Evolutionary conservation across 2,113 vertebrate genomes (phyloP), one percentile per base, ranked within the genome.

Genomic region (Cebidichthys violaceus): DNA sequence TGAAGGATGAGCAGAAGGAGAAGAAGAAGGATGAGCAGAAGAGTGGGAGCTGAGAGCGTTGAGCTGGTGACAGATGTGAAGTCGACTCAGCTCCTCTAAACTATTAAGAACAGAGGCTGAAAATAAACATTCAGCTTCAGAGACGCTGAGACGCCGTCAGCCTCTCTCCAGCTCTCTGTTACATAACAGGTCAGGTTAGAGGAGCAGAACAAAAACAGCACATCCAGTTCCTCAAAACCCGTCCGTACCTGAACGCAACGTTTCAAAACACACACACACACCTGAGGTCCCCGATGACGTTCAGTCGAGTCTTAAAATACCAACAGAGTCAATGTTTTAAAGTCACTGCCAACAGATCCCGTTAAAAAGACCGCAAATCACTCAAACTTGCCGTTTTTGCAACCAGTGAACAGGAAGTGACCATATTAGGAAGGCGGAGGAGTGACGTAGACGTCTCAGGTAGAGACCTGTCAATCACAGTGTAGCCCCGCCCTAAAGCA

Each of bases 61-160:
- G 33, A 33, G 33, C 33, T 3, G 1, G 41, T 47, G 79, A 80
- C 91, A 86, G 90, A 88, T 83, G 92, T 79, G 80, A 81, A 66
- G 47, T 72, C 75, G 41, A 79, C 77, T 82, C 85, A 20, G 76
- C 75, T 69, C 67, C 54, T 79, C 76, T 37, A 33, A 75, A 87
- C 75, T 79, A 77, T 83, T 66, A 78, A 71, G 75, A 81, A 87
- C 79, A 54, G 75, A 73, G 65, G 85, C 88, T 73, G 81, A 88
- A 91, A 90, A 92, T 86, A 90, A 90, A 92, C 86, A 89, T 78
- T 84, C 13, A 45, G 81, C 81, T 84, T 77, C 66, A 24, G 82
- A 86, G 81, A 88, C 85, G 20, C 73, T 31, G 33, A 33, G 33
- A 33, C 70, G 64, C 84, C 60, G 78, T 80, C 82, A 75, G 70